phyloP scores from a whole-genome alignment of 2,113 vertebrate genomes.

The Morone chrysops region DNA sequence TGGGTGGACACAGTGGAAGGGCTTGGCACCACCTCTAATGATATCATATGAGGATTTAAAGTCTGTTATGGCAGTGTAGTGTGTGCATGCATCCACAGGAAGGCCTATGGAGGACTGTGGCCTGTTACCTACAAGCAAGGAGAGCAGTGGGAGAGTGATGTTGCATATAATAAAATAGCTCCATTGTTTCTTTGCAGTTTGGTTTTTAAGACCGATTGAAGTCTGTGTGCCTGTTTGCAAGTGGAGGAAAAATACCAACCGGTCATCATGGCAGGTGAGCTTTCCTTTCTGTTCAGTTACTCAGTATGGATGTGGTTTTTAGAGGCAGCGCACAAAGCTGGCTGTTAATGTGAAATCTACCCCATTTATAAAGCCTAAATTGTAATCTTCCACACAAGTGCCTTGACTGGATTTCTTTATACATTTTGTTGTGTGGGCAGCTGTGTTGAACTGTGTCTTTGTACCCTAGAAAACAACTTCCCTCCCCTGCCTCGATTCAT shows the following conservation, averaged over 20 bases:
- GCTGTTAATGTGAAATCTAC: neutral
- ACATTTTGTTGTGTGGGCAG: constrained; percentile 15
- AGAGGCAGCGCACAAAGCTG: neutral
- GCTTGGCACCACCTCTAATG: neutral
- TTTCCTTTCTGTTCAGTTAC: neutral
- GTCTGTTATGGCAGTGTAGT: constrained; percentile 3
- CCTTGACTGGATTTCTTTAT: constrained; percentile 31
- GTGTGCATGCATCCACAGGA: constrained; percentile 6
- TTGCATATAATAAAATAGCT: constrained; percentile 21
- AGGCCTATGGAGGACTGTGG: constrained; percentile 48
- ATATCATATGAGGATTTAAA: neutral
- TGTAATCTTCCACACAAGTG: constrained; percentile 17
- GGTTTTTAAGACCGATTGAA: constrained; percentile 42
- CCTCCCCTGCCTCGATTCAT: constrained; percentile 96
- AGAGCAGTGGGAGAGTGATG: constrained; percentile 27
- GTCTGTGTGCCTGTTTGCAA: constrained; percentile 50
- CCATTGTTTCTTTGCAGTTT: constrained; percentile 54
- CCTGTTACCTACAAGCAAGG: constrained; percentile 28
- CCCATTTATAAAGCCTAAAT: neutral
- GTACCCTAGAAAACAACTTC: constrained; percentile 94
- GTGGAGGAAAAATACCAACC: constrained; percentile 42
- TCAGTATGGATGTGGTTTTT: neutral
- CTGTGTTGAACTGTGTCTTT: constrained; percentile 30
- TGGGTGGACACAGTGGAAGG: constrained; percentile 2
- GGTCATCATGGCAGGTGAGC: constrained; percentile 82